A percentile compares a stretch with the other conserved stretches of the same genome.
Evolutionary conservation across 35 echinoderm and acorn worm genomes (phyloP).

Genomic region (Holothuria glaberrima): DNA sequence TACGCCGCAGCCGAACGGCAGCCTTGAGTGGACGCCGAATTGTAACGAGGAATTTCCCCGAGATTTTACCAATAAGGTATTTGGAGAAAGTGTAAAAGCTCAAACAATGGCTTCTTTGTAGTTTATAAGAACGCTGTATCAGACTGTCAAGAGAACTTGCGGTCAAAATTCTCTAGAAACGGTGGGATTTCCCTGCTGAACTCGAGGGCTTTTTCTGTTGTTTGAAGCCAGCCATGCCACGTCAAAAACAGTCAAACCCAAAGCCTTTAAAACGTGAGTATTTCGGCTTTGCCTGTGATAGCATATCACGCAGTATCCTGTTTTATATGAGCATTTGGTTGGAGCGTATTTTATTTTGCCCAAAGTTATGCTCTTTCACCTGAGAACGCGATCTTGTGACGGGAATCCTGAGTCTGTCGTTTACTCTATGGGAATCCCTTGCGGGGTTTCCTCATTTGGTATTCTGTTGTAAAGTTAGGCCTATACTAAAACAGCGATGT

Average conservation of each 20-base stretch:
- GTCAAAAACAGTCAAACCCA: constrained; percentile 95
- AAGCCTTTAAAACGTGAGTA: constrained; percentile 88
- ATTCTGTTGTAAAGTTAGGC: constrained; percentile 6
- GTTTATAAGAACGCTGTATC: neutral
- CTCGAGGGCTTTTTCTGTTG: constrained; percentile 38
- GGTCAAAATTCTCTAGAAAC: constrained; percentile 14
- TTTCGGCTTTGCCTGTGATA: neutral
- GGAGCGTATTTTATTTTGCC: no score
- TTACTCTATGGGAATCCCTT: constrained; percentile 52
- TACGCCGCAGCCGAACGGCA: neutral
- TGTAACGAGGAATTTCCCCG: constrained; percentile 30
- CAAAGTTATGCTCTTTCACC: no score
- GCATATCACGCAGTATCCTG: neutral
- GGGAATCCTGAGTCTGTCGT: constrained; percentile 29
- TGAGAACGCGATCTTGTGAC: no score
- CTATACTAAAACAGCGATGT: neutral
- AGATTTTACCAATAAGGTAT: neutral
- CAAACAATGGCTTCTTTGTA: neutral
- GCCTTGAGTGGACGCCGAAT: neutral
- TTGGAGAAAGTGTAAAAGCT: neutral
- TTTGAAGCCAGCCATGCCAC: constrained; percentile 74
- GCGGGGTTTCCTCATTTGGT: constrained; percentile 61
- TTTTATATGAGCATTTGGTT: neutral
- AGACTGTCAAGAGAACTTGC: constrained; percentile 22
- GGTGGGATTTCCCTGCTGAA: constrained; percentile 41